Percentiles rank a stretch among this genome's conserved stretches.
Conservation (phyloP, 2,113 vertebrate species). For the Daubentonia madagascariensis region DNA sequence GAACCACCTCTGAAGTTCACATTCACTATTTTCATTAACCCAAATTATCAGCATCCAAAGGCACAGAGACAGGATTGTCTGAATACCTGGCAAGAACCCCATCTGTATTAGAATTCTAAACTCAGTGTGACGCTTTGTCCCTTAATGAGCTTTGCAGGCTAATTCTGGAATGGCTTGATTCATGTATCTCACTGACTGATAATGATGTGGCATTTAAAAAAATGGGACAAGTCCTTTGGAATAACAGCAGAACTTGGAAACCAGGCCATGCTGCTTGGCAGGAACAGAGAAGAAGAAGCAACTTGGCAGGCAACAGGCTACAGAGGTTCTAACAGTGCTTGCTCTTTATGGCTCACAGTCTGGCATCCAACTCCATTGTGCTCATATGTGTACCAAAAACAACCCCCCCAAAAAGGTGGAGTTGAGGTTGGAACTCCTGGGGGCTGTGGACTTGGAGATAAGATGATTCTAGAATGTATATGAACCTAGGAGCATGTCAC, state of each 20-base stretch:
- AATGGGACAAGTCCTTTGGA: background rate
- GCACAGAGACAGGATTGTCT: background rate
- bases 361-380: background rate
- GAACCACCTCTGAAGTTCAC: background rate
- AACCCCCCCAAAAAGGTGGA: background rate
- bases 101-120: constrained; percentile 17
- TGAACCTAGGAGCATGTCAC: background rate
- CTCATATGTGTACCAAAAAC: background rate
- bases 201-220: constrained; percentile 41
- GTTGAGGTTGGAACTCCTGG: background rate
- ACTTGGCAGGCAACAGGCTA: background rate
- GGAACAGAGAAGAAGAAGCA: background rate
- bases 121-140: background rate
- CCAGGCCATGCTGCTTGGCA: constrained; percentile 2
- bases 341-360: background rate
- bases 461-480: background rate
- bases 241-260: constrained; percentile 15
- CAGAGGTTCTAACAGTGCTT: background rate
- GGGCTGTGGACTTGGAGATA: background rate
- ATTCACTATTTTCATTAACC: background rate
- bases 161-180: constrained; percentile 30
- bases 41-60: background rate
- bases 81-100: background rate
- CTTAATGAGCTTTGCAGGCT: constrained; percentile 26
- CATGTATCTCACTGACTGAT: constrained; percentile 17